Conservation (phyloP, 2,797 vertebrate genomes). For the Trematomus bernacchii region DNA sequence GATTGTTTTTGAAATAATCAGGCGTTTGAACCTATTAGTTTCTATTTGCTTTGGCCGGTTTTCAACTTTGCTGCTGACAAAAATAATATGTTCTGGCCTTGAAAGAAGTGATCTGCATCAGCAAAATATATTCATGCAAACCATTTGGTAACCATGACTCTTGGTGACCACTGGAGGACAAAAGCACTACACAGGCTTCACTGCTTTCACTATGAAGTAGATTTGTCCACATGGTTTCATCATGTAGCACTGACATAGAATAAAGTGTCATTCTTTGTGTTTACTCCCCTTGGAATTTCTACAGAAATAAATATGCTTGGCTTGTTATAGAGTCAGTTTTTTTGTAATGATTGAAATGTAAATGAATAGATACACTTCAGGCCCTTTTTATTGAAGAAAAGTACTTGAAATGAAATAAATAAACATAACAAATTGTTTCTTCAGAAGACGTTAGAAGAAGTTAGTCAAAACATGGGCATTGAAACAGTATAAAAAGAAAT, state of each 20-base stretch:
- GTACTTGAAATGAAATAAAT: too few species aligned
- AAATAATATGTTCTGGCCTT: background rate
- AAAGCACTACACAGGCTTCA: background rate
- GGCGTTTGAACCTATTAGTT: background rate
- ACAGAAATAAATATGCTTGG: background rate
- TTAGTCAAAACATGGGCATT: background rate
- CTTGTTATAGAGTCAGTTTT: background rate
- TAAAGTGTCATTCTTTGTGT: slow-evolving; percentile 4
- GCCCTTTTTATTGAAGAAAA: background rate
- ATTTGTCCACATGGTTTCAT: background rate
- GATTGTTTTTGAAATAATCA: background rate
- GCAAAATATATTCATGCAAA: background rate
- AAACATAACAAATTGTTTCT: too few species aligned
- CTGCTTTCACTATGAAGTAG: background rate
- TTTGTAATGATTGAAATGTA: background rate
- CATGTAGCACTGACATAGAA: background rate
- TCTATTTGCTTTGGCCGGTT: background rate
- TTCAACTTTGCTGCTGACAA: background rate
- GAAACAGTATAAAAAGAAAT: background rate
- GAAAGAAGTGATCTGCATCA: background rate
- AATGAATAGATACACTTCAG: background rate
- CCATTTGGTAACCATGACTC: background rate
- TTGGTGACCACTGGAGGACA: background rate
- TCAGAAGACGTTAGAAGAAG: too few species aligned
- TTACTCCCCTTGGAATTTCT: background rate